phyloP scores from a whole-genome alignment of 2,113 vertebrate genomes.

The Rhipidura dahli region DNA sequence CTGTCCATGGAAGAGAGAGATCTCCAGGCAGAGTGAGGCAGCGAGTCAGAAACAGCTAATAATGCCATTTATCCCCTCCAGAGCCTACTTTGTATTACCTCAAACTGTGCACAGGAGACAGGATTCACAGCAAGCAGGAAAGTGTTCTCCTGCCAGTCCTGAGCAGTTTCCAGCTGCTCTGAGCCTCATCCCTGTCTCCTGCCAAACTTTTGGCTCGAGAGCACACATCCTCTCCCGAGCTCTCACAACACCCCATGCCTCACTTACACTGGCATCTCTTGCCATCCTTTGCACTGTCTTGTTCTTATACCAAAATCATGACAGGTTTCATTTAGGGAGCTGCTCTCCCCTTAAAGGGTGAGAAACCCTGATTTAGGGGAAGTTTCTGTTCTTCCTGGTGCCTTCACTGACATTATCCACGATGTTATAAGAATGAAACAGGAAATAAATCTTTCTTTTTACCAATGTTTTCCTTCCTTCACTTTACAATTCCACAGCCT shows the following conservation, averaged over 20 bases:
- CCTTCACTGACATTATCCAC: background rate
- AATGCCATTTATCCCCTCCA: background rate
- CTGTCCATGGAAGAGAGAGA: background rate
- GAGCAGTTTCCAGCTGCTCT: rapidly evolving
- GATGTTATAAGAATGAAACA: background rate
- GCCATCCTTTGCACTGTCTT: background rate
- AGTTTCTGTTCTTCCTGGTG: background rate
- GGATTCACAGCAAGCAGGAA: background rate
- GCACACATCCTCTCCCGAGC: background rate
- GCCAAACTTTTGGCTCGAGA: background rate
- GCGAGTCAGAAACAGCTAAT: background rate
- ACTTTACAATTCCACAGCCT: background rate
- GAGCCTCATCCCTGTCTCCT: background rate
- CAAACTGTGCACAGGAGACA: background rate
- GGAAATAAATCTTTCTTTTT: background rate
- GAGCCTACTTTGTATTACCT: background rate
- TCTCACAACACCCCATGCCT: background rate
- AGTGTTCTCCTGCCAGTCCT: background rate
- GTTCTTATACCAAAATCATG: background rate
- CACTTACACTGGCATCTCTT: background rate
- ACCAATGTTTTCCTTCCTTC: background rate
- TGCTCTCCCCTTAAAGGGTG: background rate
- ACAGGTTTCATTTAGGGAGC: background rate
- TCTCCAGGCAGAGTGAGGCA: background rate
- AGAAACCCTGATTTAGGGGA: background rate